Conservation (phyloP, 2,113 vertebrate genomes). For the Craseonycteris thonglongyai region DNA sequence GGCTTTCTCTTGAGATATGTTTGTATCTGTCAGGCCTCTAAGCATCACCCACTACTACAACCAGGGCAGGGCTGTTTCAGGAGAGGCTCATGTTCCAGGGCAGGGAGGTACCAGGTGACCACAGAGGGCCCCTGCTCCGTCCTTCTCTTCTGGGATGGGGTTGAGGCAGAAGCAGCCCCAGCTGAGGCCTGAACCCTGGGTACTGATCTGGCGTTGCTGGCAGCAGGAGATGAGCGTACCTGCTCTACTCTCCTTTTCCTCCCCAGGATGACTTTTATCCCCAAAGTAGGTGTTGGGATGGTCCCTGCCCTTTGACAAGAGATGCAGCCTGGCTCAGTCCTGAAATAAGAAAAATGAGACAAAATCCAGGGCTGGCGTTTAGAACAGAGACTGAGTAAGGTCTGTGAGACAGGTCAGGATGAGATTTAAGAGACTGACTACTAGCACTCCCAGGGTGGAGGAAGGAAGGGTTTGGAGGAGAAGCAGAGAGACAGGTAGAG, state of each 20-base stretch:
- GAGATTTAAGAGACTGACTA: neutral
- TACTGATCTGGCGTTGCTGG: neutral
- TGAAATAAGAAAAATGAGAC: neutral
- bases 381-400: neutral
- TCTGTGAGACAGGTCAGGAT: neutral
- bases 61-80: neutral
- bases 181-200: neutral
- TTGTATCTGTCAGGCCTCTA: neutral
- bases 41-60: neutral
- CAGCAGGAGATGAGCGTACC: neutral
- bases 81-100: neutral
- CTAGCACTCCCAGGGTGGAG: accelerated
- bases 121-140: neutral
- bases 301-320: neutral
- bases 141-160: neutral
- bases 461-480: neutral
- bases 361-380: neutral
- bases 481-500: neutral
- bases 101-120: neutral
- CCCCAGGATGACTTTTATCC: neutral
- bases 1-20: neutral
- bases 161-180: neutral
- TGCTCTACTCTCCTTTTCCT: neutral
- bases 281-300: accelerated
- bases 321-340: neutral